Percentiles rank a stretch among this genome's conserved stretches.
phyloP scores from a whole-genome alignment of 2,888 invertebrate species.

The Macaria notata region DNA sequence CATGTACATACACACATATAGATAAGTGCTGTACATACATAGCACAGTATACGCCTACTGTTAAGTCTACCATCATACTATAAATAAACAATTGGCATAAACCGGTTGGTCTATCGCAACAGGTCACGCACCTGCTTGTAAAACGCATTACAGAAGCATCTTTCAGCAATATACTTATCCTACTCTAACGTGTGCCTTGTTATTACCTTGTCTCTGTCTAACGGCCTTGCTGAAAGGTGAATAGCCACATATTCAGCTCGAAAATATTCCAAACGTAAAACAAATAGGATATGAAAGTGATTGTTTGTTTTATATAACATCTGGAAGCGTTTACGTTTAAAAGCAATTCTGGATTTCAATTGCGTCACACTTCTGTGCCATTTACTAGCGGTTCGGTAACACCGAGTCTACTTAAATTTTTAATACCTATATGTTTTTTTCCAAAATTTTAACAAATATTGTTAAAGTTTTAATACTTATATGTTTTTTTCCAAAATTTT shows the following conservation, averaged over 20 bases:
- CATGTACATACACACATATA: too few relatives aligned
- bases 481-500: too few relatives aligned
- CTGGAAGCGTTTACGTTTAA: constrained; percentile 17
- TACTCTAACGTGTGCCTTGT: constrained; percentile 29
- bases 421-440: too few relatives aligned
- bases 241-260: constrained; percentile 39
- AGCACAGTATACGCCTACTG: background rate
- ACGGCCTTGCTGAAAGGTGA: constrained; percentile 60
- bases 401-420: too few relatives aligned
- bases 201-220: constrained; percentile 35
- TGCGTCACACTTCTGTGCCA: constrained; percentile 4
- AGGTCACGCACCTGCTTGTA: constrained; percentile 44
- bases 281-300: constrained; percentile 29
- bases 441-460: too few relatives aligned
- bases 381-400: too few relatives aligned
- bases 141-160: constrained; percentile 38
- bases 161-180: constrained; percentile 36
- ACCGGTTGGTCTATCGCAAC: constrained; percentile 37
- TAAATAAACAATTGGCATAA: constrained; percentile 43
- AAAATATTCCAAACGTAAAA: constrained; percentile 27
- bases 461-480: too few relatives aligned
- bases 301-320: constrained; percentile 24
- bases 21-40: too few relatives aligned
- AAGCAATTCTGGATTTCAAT: constrained; percentile 4
- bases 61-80: constrained; percentile 18